A percentile compares a stretch with the other conserved stretches of the same genome.
phyloP scores from a whole-genome alignment of 2,797 vertebrate genomes.

The Glossophaga mutica region DNA sequence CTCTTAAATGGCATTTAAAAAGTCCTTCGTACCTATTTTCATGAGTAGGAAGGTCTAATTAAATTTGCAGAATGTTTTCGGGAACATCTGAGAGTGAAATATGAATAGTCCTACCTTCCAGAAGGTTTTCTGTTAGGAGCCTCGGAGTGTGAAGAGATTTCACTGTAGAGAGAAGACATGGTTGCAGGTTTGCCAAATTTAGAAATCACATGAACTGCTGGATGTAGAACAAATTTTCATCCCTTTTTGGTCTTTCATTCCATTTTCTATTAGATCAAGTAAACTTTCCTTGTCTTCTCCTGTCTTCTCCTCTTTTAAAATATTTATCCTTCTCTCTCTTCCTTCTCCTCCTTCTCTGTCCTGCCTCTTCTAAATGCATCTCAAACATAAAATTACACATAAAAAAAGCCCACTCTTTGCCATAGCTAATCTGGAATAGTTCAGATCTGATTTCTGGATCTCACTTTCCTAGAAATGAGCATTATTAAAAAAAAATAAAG shows the following conservation, averaged over 20 bases:
- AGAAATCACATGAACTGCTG: constrained; percentile 53
- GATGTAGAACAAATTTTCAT: not conserved
- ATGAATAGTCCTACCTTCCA: constrained; percentile 71
- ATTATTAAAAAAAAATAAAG: constrained; percentile 23
- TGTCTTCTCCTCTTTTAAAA: not conserved
- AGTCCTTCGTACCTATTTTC: constrained; percentile 42
- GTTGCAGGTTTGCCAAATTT: constrained; percentile 55
- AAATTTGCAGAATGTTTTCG: constrained; percentile 57
- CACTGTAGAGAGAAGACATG: constrained; percentile 49
- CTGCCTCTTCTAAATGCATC: not conserved
- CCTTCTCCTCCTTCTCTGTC: not conserved
- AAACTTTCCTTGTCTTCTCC: not conserved
- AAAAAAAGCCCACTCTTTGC: constrained; percentile 8
- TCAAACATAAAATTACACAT: not conserved
- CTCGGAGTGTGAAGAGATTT: constrained; percentile 65
- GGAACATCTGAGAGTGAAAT: constrained; percentile 67
- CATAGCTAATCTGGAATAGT: not conserved
- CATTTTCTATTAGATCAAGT: not conserved
- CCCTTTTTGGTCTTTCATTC: not conserved
- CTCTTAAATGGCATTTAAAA: constrained; percentile 32
- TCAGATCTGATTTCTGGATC: not conserved
- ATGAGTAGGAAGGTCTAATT: constrained; percentile 61
- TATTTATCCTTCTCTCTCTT: not conserved
- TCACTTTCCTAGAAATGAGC: not conserved
- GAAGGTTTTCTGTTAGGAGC: constrained; percentile 70